Evolutionary conservation across 2,113 vertebrate genomes (phyloP).

Genomic region (Synchiropus splendidus): DNA sequence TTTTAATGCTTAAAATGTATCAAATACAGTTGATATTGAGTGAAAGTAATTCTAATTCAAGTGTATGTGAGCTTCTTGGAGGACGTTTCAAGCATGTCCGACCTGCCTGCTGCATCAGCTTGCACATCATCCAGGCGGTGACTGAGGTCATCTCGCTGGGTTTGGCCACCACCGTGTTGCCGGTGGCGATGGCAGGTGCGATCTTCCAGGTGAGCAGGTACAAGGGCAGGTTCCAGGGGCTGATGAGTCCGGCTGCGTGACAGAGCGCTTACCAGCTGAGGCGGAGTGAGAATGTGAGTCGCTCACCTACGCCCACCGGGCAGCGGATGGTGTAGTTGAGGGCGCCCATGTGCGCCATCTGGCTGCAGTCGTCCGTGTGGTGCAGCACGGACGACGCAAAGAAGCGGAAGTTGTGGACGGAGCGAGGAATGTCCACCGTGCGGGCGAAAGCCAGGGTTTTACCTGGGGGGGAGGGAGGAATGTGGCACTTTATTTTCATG

Average conservation of each 20-base stretch:
- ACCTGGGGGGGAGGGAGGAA: conserved; percentile 58
- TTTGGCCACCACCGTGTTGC: conserved; percentile 93
- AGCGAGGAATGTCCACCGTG: conserved; percentile 82
- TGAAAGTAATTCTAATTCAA: no score
- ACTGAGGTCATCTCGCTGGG: conserved; percentile 97
- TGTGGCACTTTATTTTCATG: no score
- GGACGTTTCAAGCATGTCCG: conserved; percentile 19
- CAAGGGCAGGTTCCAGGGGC: conserved; percentile 93
- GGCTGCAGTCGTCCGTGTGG: conserved; percentile 77
- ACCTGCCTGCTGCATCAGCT: conserved; percentile 83
- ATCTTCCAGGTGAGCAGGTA: conserved; percentile 97
- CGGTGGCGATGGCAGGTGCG: conserved; percentile 83
- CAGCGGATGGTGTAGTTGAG: conserved; percentile 80
- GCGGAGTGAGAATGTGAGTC: neutral
- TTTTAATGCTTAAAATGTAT: no score
- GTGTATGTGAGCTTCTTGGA: no score
- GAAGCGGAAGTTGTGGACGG: conserved; percentile 84
- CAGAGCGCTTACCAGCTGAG: neutral
- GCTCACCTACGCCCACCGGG: conserved; percentile 86
- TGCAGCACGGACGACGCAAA: conserved; percentile 87
- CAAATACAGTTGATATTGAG: no score
- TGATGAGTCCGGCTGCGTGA: conserved; percentile 86
- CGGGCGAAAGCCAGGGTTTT: conserved; percentile 81
- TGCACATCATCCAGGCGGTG: conserved; percentile 96
- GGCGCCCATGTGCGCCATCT: conserved; percentile 78